A percentile compares a stretch with the other conserved stretches of the same genome.
Conservation (phyloP, 2,113 vertebrate genomes). For the Pitta sordida region DNA sequence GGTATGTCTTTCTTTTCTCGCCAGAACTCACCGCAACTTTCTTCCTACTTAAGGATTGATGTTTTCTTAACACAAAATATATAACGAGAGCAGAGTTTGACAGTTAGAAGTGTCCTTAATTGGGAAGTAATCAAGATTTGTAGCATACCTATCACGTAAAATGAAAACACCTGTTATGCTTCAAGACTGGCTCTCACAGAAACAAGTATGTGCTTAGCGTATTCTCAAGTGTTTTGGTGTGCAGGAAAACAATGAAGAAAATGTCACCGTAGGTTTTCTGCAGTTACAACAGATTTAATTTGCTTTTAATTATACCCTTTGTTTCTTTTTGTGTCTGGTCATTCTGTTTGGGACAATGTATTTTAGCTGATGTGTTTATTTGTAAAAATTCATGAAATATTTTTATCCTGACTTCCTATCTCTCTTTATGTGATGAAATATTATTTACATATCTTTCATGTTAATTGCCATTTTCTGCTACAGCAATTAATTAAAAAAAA, state of each 20-base stretch:
- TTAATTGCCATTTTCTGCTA: neutral
- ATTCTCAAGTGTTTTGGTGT: neutral
- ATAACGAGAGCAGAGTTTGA: slow-evolving; percentile 51
- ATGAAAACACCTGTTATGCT: neutral
- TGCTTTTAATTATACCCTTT: slow-evolving; percentile 13
- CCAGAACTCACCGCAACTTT: neutral
- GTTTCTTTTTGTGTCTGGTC: neutral
- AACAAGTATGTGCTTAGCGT: slow-evolving; percentile 13
- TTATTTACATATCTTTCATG: neutral
- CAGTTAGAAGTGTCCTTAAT: slow-evolving; percentile 46
- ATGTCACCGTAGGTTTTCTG: neutral
- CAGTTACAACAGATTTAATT: slow-evolving; percentile 22
- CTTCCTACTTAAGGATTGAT: neutral
- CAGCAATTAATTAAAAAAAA: neutral
- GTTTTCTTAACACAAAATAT: slow-evolving; percentile 13
- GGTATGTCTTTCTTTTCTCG: slow-evolving; percentile 1
- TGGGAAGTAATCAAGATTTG: slow-evolving; percentile 61
- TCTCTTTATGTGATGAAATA: slow-evolving; percentile 3
- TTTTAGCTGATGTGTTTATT: slow-evolving; percentile 23
- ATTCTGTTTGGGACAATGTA: neutral
- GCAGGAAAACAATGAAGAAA: slow-evolving; percentile 36
- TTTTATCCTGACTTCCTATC: slow-evolving; percentile 17
- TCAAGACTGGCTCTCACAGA: neutral
- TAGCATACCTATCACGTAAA: slow-evolving; percentile 6
- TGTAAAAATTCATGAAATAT: neutral